Conservation (phyloP, 2,797 vertebrate species). For the Protonibea diacanthus region DNA sequence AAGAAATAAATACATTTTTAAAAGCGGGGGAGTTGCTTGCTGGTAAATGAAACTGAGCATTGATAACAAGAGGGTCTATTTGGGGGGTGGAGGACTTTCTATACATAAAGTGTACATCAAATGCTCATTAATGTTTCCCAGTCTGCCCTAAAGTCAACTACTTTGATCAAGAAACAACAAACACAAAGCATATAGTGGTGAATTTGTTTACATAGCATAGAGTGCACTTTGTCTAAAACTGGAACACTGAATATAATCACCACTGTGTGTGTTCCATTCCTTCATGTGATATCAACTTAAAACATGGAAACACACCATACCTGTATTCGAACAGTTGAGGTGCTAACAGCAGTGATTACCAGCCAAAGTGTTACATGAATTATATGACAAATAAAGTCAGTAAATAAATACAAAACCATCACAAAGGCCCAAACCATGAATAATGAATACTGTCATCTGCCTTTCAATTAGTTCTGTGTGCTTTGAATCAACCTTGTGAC, state of each 20-base stretch:
- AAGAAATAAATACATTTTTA: slow-evolving; percentile 72
- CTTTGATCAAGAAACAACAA: slow-evolving; percentile 35
- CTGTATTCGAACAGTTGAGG: slow-evolving; percentile 8
- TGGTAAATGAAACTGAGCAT: slow-evolving; percentile 71
- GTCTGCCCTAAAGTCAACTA: slow-evolving; percentile 29
- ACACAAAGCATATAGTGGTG: slow-evolving; percentile 14
- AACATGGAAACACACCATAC: background rate
- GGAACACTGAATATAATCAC: background rate
- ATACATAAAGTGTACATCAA: slow-evolving; percentile 24
- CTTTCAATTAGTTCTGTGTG: slow-evolving; percentile 78
- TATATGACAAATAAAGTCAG: slow-evolving; percentile 63
- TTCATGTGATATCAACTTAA: background rate
- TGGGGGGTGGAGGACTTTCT: slow-evolving; percentile 23
- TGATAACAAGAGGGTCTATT: slow-evolving; percentile 71
- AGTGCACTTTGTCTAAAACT: slow-evolving; percentile 7
- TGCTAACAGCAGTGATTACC: slow-evolving; percentile 37
- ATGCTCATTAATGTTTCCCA: slow-evolving; percentile 27
- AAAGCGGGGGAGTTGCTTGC: slow-evolving; percentile 68
- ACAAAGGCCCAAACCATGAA: slow-evolving; percentile 73
- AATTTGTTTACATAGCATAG: background rate
- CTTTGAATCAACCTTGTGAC: slow-evolving; percentile 66
- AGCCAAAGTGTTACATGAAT: slow-evolving; percentile 32
- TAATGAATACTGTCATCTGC: slow-evolving; percentile 75
- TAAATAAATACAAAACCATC: slow-evolving; percentile 70
- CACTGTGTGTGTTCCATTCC: background rate